phyloP scores from a whole-genome alignment of 2,888 invertebrate species.

The Brassicogethes aeneus region DNA sequence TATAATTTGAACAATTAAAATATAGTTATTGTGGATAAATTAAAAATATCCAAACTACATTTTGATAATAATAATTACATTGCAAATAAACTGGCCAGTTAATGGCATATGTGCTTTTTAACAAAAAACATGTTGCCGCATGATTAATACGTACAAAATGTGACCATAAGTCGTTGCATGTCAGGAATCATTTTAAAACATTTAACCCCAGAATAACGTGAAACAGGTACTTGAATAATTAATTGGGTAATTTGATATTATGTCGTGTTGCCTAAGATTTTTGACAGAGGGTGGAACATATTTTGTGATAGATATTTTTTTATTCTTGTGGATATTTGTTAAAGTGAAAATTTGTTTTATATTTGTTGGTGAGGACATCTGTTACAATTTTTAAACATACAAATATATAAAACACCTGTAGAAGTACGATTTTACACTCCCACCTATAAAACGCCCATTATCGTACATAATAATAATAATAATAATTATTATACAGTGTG shows the following conservation, averaged over 20 bases:
- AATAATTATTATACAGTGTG: too few species aligned
- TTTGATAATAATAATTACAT: constrained; percentile 1
- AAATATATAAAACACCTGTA: too few species aligned
- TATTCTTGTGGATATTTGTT: background rate
- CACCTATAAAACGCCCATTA: too few species aligned
- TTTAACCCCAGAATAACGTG: constrained; percentile 38
- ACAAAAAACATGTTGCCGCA: background rate
- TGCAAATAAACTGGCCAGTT: background rate
- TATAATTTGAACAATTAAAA: too few species aligned
- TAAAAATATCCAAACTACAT: too few species aligned
- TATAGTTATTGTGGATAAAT: too few species aligned
- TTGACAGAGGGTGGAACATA: constrained; percentile 17
- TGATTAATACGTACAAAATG: background rate
- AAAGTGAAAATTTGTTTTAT: background rate
- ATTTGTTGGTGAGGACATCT: too few species aligned
- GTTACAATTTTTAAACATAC: too few species aligned
- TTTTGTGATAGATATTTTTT: constrained; percentile 5
- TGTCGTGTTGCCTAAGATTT: constrained; percentile 27
- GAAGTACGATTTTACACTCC: too few species aligned
- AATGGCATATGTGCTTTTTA: background rate
- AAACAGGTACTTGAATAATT: constrained; percentile 36
- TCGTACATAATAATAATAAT: too few species aligned
- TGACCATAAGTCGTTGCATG: constrained; percentile 16
- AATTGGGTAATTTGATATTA: constrained; percentile 35
- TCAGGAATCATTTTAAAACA: constrained; percentile 23